Conservation (phyloP, 2,113 vertebrate species). For the Apteryx mantelli region DNA sequence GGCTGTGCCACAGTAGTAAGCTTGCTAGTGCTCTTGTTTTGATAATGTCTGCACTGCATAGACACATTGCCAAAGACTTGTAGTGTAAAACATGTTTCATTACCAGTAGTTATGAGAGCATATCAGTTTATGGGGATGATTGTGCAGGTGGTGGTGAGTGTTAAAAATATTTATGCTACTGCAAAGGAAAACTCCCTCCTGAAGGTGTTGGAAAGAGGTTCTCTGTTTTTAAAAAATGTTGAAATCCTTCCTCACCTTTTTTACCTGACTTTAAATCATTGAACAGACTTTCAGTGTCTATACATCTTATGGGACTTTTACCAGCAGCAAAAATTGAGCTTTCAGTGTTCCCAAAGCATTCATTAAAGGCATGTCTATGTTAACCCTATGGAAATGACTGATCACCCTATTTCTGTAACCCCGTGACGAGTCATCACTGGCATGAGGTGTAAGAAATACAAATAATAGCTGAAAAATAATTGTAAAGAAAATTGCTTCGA, state of each 20-base stretch:
- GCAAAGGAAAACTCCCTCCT: conserved; percentile 56
- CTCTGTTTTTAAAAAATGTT: conserved; percentile 61
- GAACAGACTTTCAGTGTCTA: conserved; percentile 66
- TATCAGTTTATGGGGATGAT: conserved; percentile 71
- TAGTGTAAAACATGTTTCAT: conserved; percentile 20
- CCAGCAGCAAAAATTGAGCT: conserved; percentile 31
- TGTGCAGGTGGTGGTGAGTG: conserved; percentile 63
- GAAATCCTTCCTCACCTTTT: conserved; percentile 61
- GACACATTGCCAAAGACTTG: conserved; percentile 34
- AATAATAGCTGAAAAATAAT: background rate
- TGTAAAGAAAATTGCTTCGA: background rate
- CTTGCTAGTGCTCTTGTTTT: conserved; percentile 56
- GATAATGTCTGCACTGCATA: conserved; percentile 39
- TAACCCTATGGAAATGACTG: conserved; percentile 7
- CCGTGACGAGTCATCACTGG: background rate
- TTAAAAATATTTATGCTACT: conserved; percentile 73
- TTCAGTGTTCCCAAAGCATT: background rate
- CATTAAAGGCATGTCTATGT: background rate
- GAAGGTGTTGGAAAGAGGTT: conserved; percentile 56
- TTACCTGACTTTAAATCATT: conserved; percentile 56
- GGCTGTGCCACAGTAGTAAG: background rate
- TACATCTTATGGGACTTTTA: conserved; percentile 31
- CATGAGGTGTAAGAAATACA: background rate
- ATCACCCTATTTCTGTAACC: conserved; percentile 12
- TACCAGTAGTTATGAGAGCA: conserved; percentile 52